These are phyloP conservation scores for Phthorimaea operculella DNA, from an alignment of 1,140 invertebrate species.

Conservation along the genomic window DNA sequence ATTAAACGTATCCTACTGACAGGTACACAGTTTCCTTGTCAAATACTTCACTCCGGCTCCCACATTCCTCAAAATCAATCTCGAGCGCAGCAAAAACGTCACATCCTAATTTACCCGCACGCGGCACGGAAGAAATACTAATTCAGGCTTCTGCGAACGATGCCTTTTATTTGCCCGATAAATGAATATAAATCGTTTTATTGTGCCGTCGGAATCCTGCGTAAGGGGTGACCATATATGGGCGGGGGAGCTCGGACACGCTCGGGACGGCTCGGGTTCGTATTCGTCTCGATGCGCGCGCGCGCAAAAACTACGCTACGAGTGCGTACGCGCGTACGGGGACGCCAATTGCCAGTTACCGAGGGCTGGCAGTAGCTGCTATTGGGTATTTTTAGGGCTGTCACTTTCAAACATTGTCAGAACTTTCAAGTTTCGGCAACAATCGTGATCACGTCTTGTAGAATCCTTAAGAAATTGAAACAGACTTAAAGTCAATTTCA, in stretches of 20 bases:
- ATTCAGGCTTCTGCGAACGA: conserved; percentile 13
- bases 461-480: too few relatives aligned
- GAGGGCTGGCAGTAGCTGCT: conserved; percentile 9
- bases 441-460: too few relatives aligned
- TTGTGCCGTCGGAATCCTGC: conserved; percentile 51
- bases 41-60: too few relatives aligned
- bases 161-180: conserved; percentile 39
- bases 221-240: conserved; percentile 52
- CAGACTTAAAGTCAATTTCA: too few relatives aligned
- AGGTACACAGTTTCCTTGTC: too few relatives aligned
- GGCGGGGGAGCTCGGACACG: conserved; percentile 33
- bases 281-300: conserved; percentile 17
- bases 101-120: conserved; percentile 8
- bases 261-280: conserved; percentile 10
- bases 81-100: not conserved
- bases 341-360: conserved; percentile 20
- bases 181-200: conserved; percentile 44
- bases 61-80: conserved; percentile 1
- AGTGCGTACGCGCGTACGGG: conserved; percentile 34
- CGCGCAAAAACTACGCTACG: conserved; percentile 33
- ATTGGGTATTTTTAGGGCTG: not conserved
- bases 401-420: too few relatives aligned
- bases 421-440: too few relatives aligned
- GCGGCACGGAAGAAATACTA: conserved; percentile 16
- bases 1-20: too few relatives aligned